These are phyloP conservation scores for Bucco capensis DNA, from an alignment of 2,113 vertebrate genomes.

Conservation along the genomic window DNA sequence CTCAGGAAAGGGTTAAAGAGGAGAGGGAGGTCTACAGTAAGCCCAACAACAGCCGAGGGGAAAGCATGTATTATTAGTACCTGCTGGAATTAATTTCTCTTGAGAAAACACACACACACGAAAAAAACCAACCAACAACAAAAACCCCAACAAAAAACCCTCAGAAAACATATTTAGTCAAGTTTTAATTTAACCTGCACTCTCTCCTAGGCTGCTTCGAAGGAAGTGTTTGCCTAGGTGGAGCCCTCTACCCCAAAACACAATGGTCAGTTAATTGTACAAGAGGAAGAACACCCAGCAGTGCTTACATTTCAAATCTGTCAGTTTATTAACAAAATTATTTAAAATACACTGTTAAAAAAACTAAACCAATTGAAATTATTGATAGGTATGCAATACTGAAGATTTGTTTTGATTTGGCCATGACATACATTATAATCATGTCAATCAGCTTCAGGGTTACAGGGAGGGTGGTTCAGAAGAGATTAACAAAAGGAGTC, in stretches of 20 bases:
- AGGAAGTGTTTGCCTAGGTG: not conserved
- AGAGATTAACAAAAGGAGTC: not conserved
- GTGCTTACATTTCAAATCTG: not conserved
- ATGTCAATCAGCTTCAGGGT: not conserved
- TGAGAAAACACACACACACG: no score
- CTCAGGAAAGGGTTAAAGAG: not conserved
- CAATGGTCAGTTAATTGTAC: not conserved
- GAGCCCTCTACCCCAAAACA: not conserved
- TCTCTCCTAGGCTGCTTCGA: not conserved
- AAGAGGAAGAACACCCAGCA: not conserved
- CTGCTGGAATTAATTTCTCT: not conserved
- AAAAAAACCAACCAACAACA: not conserved
- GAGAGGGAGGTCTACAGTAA: not conserved
- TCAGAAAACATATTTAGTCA: not conserved
- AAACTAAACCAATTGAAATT: not conserved
- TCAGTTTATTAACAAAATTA: not conserved
- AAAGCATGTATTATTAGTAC: not conserved
- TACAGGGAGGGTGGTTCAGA: not conserved
- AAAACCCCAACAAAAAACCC: no score
- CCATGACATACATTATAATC: not conserved
- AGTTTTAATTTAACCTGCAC: not conserved
- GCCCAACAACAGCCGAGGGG: not conserved
- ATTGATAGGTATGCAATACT: accelerated
- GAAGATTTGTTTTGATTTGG: not conserved
- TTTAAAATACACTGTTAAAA: not conserved